Conservation (phyloP, 2,113 vertebrate species). For the Myotis yumanensis region DNA sequence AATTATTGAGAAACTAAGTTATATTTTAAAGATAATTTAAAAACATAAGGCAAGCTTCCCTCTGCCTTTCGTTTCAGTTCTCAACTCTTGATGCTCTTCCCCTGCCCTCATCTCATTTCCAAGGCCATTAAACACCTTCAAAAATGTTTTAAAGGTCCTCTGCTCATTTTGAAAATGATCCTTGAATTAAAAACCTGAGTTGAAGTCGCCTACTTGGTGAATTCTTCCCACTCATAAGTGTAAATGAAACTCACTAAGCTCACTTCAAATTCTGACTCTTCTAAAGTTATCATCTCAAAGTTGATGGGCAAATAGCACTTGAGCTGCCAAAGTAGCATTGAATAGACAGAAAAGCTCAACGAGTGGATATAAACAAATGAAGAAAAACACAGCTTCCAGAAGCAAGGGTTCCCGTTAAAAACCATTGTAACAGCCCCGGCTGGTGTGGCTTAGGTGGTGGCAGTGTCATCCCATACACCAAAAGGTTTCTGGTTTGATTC, state of each 20-base stretch:
- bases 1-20: background rate
- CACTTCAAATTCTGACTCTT: background rate
- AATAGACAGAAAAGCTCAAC: too few species aligned
- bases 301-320: background rate
- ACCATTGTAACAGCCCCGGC: background rate
- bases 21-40: background rate
- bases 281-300: background rate
- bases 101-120: background rate
- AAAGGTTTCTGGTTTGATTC: too few species aligned
- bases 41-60: background rate
- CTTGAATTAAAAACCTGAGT: background rate
- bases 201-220: background rate
- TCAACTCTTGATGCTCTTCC: background rate
- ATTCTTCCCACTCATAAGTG: background rate
- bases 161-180: background rate
- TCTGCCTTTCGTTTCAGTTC: background rate
- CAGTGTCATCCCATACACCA: too few species aligned
- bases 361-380: background rate
- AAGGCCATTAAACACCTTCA: background rate
- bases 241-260: background rate
- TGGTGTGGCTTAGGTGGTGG: too few species aligned
- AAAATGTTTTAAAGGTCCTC: background rate
- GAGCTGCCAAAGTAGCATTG: background rate
- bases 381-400: background rate
- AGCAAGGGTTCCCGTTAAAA: background rate